Evolutionary conservation across 2,888 invertebrate species (phyloP).

Genomic region (Sinohyriopsis cumingii): DNA sequence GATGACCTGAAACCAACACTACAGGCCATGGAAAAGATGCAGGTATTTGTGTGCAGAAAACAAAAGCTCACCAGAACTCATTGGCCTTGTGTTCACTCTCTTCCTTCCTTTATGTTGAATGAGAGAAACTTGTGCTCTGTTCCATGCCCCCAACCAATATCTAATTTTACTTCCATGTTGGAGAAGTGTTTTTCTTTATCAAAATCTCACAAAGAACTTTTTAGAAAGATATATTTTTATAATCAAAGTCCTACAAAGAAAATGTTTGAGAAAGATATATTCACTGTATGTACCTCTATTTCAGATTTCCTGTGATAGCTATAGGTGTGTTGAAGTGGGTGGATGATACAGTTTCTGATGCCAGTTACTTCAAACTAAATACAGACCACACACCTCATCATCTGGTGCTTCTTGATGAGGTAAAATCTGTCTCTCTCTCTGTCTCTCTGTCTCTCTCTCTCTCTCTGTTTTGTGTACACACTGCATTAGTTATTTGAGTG

Average conservation of each 20-base stretch:
- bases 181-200: not conserved
- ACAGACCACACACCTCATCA: conserved; percentile 98
- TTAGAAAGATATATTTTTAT: not conserved
- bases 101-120: conserved; percentile 75
- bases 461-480: no score
- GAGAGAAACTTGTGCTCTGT: conserved; percentile 15
- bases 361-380: conserved; percentile 95
- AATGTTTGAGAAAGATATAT: not conserved
- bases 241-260: no score
- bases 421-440: conserved; percentile 21
- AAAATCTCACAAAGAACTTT: not conserved
- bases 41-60: conserved; percentile 90
- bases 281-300: conserved; percentile 5
- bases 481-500: no score
- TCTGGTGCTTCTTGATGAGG: conserved; percentile 93
- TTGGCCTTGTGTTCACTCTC: conserved; percentile 90
- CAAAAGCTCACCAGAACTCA: conserved; percentile 92
- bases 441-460: no score
- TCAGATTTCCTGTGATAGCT: conserved; percentile 93
- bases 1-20: conserved; percentile 93
- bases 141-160: no score
- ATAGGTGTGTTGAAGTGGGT: conserved; percentile 96
- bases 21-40: conserved; percentile 94
- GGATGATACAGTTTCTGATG: conserved; percentile 93
- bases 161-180: not conserved